Base-by-base conservation (phyloP, 2,797 vertebrate species). In the Benthosema pterotum region DNA sequence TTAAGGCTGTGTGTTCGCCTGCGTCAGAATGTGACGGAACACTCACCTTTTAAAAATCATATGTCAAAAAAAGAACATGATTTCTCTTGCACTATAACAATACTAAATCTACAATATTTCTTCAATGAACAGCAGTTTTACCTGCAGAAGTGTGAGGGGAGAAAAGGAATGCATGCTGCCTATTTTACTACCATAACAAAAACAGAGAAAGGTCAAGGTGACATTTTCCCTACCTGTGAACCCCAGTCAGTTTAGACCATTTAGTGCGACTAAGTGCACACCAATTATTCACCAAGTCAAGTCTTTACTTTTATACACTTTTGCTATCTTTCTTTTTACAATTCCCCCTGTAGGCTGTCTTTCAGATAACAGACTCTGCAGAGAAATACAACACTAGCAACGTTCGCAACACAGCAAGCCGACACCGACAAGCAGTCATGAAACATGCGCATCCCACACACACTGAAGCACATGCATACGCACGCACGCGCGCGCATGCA, bases 301-400 rank as follows among this genome's bases (percentile, higher is more conserved):
- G 7, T 54, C 25, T 32, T 11, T 11, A 7, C 19, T 54, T 19
- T 14, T 16, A n/a, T 11, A 12, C n/a, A 42, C 25, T 15, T 50
- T 17, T 17, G 12, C 18, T 19, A 18, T 3, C 15, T n/a, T 48
- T 42, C 17, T 15, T 47, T 15, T 15, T 47, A 1, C 14, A 2
- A 47, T n/a, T 28, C 48, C 11, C 7, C 19, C 12, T 57, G 11
- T 38, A 3, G 7, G 2, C 12, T 11, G 9, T 28, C 51, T 18
- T 52, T 11, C 51, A 52, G 51, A 28, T 43, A 11, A 14, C 5
- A n/a, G 32, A 25, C 60, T 52, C 49, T 56, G 19, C 51, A 42
- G 19, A 69, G 82, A 78, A 81, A 84, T 64, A 19, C 42, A 43
- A 85, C 71, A 72, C 77, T 46, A 48, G 57, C 46, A 60, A 32